Percentiles rank a stretch among this genome's conserved stretches.
Evolutionary conservation across 2,113 vertebrate genomes (phyloP).

Genomic region (Eublepharis macularius): DNA sequence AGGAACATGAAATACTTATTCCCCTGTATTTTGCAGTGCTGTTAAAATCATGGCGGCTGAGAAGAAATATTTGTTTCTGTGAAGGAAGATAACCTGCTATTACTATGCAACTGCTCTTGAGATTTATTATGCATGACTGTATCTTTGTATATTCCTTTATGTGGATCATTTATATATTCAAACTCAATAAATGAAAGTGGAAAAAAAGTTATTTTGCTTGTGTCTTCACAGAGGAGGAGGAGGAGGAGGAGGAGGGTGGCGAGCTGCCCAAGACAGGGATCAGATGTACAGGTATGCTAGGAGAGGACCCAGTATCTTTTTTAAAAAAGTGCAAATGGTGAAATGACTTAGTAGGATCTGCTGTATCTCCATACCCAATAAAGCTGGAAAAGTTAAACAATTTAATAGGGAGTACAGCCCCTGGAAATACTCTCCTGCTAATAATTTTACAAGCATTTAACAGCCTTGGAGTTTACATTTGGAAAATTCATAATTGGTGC

Average conservation of each 20-base stretch:
- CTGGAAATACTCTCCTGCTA: not conserved
- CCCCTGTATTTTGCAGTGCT: not conserved
- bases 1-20: not conserved
- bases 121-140: not conserved
- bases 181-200: not conserved
- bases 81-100: not conserved
- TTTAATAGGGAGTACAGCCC: not conserved
- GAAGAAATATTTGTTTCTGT: not conserved
- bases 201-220: slow-evolving; percentile 9
- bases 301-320: not conserved
- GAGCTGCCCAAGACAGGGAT: slow-evolving; percentile 83
- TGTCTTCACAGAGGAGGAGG: slow-evolving; percentile 73
- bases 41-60: not conserved
- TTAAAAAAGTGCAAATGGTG: not conserved
- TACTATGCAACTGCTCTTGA: not conserved
- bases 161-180: not conserved
- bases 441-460: not conserved
- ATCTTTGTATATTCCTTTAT: not conserved
- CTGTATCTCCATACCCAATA: not conserved
- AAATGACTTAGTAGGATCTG: not conserved
- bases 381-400: not conserved
- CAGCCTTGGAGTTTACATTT: not conserved
- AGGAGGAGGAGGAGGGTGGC: slow-evolving; percentile 78
- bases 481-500: not conserved
- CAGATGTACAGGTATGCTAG: slow-evolving; percentile 79